Base-by-base conservation (phyloP, 2,888 invertebrate species). In the Drosophila testacea region DNA sequence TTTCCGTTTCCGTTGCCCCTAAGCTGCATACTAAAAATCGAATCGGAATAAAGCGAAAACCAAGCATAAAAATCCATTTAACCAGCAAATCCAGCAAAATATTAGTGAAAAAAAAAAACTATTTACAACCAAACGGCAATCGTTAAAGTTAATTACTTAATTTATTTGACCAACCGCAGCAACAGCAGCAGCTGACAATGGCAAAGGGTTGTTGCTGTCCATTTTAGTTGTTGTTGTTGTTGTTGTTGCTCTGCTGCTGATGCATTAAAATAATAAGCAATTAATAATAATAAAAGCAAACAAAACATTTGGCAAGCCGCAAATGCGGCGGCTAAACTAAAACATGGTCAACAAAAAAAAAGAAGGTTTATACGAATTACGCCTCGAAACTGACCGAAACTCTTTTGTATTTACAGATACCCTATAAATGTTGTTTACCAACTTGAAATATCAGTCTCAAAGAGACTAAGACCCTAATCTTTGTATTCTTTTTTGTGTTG, bases 91-190 rank as follows among this genome's bases (percentile, higher is more conserved):
- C 30, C 41, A 36, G 36, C 22, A 16, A 34, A 9, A 11, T 39
- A 28, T 38, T 16, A 41, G 52, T 22, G n/a, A n/a, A 9, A 39
- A n/a, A 39, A n/a, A 36, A 44, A 44, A 44, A 44, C 27, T 28
- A 44, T 34, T 13, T 44, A 28, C 42, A 75, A 57, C 52, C 71
- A 52, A 76, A 68, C 41, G 72, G 51, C 54, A 65, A 67, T 65
- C 72, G 68, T 78, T 78, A 81, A 81, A 81, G 78, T 78, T 79
- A 79, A 79, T 81, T 79, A 81, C 75, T 81, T 78, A 81, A 79
- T 81, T 79, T 78, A 81, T 79, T 78, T 69, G 57, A n/a, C 60
- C 62, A 61, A 71, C 78, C 66, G 48, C 76, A 76, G 70, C 68
- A 76, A 55, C 73, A 63, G 47, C 73, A 79, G 79, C 73, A 79